These are phyloP conservation scores for Andrena bicolor DNA, from an alignment of 2,888 invertebrate genomes.

Conservation along the genomic window DNA sequence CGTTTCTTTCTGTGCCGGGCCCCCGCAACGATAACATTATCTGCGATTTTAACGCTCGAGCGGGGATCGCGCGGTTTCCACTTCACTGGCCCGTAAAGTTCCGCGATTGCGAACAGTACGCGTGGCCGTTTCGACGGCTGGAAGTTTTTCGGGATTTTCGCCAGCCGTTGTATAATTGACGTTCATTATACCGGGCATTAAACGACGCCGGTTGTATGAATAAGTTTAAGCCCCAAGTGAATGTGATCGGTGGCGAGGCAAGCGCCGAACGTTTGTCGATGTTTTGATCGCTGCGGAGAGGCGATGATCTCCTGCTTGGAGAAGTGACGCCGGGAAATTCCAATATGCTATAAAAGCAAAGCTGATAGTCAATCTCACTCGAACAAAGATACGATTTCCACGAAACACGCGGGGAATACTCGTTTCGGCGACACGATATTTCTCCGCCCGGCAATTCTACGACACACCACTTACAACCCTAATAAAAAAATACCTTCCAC, in stretches of 20 bases:
- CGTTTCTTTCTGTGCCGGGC: conserved; percentile 45
- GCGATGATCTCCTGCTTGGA: too few relatives aligned
- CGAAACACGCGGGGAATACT: not conserved
- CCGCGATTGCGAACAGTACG: conserved; percentile 39
- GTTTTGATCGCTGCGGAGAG: too few relatives aligned
- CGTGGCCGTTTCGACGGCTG: not conserved
- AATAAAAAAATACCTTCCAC: conserved; percentile 16
- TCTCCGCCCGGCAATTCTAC: not conserved
- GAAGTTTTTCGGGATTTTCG: conserved; percentile 21
- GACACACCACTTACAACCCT: conserved; percentile 16
- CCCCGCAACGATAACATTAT: conserved; percentile 58
- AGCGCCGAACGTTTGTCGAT: too few relatives aligned
- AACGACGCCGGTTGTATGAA: not conserved
- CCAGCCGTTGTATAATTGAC: not conserved
- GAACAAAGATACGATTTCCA: not conserved
- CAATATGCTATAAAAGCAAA: not conserved
- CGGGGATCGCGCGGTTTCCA: conserved; percentile 48
- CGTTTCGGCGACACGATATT: not conserved
- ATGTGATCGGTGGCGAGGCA: too few relatives aligned
- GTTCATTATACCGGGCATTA: not conserved
- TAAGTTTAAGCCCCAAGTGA: not conserved
- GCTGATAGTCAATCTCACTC: not conserved
- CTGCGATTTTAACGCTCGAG: conserved; percentile 59
- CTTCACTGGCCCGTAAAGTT: conserved; percentile 59
- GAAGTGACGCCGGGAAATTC: too few relatives aligned